A percentile compares a stretch with the other conserved stretches of the same genome.
Evolutionary conservation across 2,113 vertebrate genomes (phyloP).

Genomic region (Dicentrarchus labrax): DNA sequence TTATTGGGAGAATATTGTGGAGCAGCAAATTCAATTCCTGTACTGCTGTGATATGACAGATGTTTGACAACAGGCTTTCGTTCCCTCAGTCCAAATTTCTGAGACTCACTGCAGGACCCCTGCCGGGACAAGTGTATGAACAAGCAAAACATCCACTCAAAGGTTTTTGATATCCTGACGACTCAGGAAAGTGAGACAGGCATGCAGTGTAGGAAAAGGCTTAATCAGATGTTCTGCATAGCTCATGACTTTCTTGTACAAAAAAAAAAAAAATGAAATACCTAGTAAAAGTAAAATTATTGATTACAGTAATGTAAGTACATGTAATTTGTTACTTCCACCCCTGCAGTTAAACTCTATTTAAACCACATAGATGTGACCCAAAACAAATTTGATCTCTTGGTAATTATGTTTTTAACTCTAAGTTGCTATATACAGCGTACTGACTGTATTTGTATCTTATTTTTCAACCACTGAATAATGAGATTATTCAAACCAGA

Average conservation of each 20-base stretch:
- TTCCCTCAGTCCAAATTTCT: conserved; percentile 23
- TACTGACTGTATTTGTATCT: not conserved
- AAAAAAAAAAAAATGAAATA: not conserved
- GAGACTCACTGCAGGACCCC: conserved; percentile 11
- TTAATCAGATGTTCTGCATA: not conserved
- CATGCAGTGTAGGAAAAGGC: not conserved
- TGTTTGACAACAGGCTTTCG: conserved; percentile 43
- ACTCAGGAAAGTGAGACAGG: not conserved
- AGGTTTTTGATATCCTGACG: not conserved
- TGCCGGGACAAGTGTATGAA: conserved; percentile 17
- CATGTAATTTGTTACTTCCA: not conserved
- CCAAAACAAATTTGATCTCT: not conserved
- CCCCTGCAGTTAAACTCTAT: not conserved
- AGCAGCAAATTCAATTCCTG: conserved; percentile 14
- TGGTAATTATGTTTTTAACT: not conserved
- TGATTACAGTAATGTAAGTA: no score
- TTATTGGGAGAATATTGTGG: conserved; percentile 18
- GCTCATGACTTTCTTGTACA: not conserved
- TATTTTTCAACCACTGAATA: not conserved
- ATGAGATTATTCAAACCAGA: not conserved
- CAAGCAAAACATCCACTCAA: not conserved
- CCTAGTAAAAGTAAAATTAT: no score
- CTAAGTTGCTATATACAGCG: not conserved
- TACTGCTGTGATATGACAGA: conserved; percentile 21
- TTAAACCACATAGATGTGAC: not conserved